Base-by-base conservation (phyloP, 92 coral and sea anemone species). In the Zoanthus solanderi region DNA sequence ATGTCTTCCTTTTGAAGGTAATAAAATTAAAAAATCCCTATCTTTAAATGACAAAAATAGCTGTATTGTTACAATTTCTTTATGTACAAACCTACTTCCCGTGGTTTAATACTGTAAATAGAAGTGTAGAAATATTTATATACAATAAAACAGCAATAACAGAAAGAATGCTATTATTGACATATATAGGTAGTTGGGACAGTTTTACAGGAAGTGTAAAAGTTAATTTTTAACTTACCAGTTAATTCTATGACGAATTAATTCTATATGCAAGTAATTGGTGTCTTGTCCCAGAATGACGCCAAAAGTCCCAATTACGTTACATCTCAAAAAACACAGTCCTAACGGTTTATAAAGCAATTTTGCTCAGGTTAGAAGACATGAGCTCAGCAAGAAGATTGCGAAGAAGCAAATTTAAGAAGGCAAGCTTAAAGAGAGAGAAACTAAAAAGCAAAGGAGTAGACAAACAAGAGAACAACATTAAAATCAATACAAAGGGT, bases 311-410 rank as follows among this genome's bases (percentile, higher is more conserved):
- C 78, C 45, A 73, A 37, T 73, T 73, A 73, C 78, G 78, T 73
- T 73, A 73, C 56, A 9, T n/a, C 54, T 13, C 54, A 32, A 73
- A 73, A 73, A 73, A 44, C 78, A 32, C 53, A 13, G 78, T 17
- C 42, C 23, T 48, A 73, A 73, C 42, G 78, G 78, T 73, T 73
- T 73, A 73, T 73, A 73, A 73, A 73, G 54, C 54, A 73, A 44
- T 73, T 52, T 73, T 73, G 29, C 44, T 37, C 44, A 37, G 54
- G 44, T 37, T 14, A 73, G 29, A 28, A 73, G 54, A 2, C 78
- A 73, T 73, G 78, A 73, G 15, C 13, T 73, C 31, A 9, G 37
- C 78, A 18, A 73, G 15, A 73, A 44, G 78, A 37, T 53, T 29
- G 44, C 54, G 16, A 2, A 31, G 78, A 73, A 42, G 29, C 30